Evolutionary conservation across 2,797 vertebrate species (phyloP).

Genomic region (Pitangus sulphuratus): DNA sequence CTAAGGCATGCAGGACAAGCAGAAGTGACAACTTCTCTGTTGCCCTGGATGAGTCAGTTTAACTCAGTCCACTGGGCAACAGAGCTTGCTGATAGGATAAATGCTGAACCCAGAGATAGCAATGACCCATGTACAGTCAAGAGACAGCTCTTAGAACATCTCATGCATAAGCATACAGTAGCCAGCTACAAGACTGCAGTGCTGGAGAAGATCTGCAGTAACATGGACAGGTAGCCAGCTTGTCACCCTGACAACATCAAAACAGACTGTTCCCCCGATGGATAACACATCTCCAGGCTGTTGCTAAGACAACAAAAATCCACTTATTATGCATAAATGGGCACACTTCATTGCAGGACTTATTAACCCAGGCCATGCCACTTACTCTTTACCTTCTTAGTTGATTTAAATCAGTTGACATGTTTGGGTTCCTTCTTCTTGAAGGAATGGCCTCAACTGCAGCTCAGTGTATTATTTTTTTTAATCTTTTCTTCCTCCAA

Average conservation of each 20-base stretch:
- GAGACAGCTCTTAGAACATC: background rate
- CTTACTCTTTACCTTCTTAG: background rate
- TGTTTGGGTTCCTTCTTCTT: background rate
- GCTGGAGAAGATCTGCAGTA: background rate
- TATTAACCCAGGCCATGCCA: background rate
- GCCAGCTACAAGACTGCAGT: background rate
- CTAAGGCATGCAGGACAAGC: background rate
- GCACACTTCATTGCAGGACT: background rate
- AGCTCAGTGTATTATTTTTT: background rate
- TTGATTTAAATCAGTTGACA: background rate
- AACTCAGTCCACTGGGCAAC: background rate
- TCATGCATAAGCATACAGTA: background rate
- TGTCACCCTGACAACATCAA: constrained; percentile 47
- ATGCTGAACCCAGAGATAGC: background rate
- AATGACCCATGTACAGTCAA: background rate
- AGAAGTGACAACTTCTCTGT: background rate
- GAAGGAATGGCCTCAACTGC: background rate
- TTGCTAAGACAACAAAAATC: constrained; percentile 46
- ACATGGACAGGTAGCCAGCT: constrained; percentile 4
- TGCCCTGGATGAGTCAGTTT: background rate
- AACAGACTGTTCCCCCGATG: background rate
- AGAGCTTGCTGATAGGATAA: background rate
- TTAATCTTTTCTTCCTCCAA: background rate
- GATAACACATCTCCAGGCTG: background rate
- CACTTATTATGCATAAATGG: background rate